phyloP scores from a whole-genome alignment of 2,797 vertebrate genomes.

The Hydrolagus colliei region DNA sequence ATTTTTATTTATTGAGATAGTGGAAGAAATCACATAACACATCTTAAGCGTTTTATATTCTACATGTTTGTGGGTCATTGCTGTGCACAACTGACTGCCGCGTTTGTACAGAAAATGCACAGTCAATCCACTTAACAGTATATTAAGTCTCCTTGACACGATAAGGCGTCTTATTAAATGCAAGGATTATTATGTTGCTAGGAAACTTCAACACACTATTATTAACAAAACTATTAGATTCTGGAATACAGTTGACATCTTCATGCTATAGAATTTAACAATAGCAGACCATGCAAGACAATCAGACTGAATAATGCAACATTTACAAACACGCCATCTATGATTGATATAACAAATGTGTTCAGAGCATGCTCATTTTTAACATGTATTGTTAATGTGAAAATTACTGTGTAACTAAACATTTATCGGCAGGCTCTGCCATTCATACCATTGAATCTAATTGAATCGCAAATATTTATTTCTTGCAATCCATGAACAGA shows the following conservation, averaged over 20 bases:
- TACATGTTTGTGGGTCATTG: too few species aligned
- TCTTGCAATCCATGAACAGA: background rate
- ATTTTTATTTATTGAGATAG: background rate
- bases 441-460: background rate
- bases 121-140: too few species aligned
- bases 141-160: too few species aligned
- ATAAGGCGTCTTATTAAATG: too few species aligned
- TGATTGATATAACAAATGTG: too few species aligned
- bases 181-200: background rate
- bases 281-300: background rate
- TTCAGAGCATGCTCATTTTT: background rate
- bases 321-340: too few species aligned
- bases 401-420: background rate
- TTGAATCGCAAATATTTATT: background rate
- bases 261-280: background rate
- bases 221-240: too few species aligned
- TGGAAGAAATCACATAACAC: background rate
- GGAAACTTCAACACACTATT: background rate
- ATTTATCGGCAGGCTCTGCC: background rate
- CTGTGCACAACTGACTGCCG: too few species aligned
- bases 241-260: background rate
- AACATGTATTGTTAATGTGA: background rate
- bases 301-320: background rate
- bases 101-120: too few species aligned
- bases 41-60: background rate